These are phyloP conservation scores for Amphiprion percula DNA, from an alignment of 2,113 vertebrate species.

Conservation along the genomic window DNA sequence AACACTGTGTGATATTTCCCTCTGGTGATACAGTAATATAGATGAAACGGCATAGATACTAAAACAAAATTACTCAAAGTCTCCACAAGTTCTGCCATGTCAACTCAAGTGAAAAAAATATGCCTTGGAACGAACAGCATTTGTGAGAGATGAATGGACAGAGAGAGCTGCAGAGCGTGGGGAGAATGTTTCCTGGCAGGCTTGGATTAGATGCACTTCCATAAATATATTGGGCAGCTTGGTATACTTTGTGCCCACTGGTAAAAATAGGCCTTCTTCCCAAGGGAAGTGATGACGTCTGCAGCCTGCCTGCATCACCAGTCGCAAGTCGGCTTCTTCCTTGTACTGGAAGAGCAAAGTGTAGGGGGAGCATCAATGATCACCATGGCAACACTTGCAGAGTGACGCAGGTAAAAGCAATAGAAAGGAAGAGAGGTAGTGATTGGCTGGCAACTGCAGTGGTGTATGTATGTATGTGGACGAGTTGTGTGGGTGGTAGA, in stretches of 20 bases:
- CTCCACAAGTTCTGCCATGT: neutral
- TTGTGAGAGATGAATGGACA: slow-evolving; percentile 22
- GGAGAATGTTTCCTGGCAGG: slow-evolving; percentile 44
- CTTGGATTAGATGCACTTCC: slow-evolving; percentile 59
- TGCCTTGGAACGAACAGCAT: slow-evolving; percentile 4
- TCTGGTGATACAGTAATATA: neutral
- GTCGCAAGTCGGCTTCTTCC: slow-evolving; percentile 56
- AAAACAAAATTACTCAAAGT: slow-evolving; percentile 7
- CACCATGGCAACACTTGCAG: slow-evolving; percentile 80
- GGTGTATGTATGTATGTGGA: slow-evolving; percentile 44
- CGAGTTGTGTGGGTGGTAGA: slow-evolving; percentile 58
- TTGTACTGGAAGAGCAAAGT: slow-evolving; percentile 50
- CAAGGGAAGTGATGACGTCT: slow-evolving; percentile 77
- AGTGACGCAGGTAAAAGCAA: slow-evolving; percentile 77
- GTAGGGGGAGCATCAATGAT: slow-evolving; percentile 73
- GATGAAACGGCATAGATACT: slow-evolving; percentile 9
- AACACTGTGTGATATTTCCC: neutral
- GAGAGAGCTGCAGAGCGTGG: slow-evolving; percentile 9
- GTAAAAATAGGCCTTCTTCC: slow-evolving; percentile 82
- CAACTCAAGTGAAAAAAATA: slow-evolving; percentile 12
- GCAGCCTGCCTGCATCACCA: slow-evolving; percentile 79
- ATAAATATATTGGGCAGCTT: slow-evolving; percentile 75
- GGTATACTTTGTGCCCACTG: slow-evolving; percentile 67
- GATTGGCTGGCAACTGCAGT: slow-evolving; percentile 66
- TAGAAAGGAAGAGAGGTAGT: slow-evolving; percentile 50